Evolutionary conservation across 2,113 vertebrate genomes (phyloP), one percentile per base, ranked within the genome.

Genomic region (Neomonachus schauinslandi): DNA sequence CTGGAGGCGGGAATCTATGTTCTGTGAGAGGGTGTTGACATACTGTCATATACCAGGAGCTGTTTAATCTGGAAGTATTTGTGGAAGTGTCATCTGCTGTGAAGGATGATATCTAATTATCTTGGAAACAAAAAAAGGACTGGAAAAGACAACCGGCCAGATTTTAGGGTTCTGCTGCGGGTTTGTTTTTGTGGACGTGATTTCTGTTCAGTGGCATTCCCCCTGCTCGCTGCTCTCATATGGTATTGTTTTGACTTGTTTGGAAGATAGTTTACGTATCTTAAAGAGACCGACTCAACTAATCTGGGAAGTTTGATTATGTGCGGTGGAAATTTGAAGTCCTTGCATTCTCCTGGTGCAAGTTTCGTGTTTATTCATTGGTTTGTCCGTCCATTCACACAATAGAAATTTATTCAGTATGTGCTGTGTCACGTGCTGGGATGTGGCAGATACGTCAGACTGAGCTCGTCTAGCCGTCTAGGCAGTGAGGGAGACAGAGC

Each of bases 211-310:
- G 55, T n/a, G 57, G 10, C 5, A 2, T 39, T 0, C 1, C 1
- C 2, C 22, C 71, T 7, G 5, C 5, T 4, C 1, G 0, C 12
- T 16, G 39, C 71, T 97, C 33, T 93, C 49, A 33, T 16, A 19
- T 86, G 71, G 51, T 53, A 10, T 80, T 97, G 91, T 94, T 97
- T 96, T 86, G 89, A 95, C 72, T 91, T 57, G 49, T 72, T 89
- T 61, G 77, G 49, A 76, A 83, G 85, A 72, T 91, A 53, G 85
- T 86, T 84, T 81, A 65, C 83, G 92, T 90, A 51, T 92, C 87
- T 87, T 76, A 46, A 81, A 82, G 65, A 76, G 85, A 79, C 14
- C 28, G 81, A 89, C 53, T 76, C 33, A n/a, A 16, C 63, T 55
- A 33, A 67, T 74, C 14, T 72, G 72, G 21, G 26, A 59, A 65